Base-by-base conservation (phyloP, 2,888 invertebrate species). In the Drosophila stalkeri region DNA sequence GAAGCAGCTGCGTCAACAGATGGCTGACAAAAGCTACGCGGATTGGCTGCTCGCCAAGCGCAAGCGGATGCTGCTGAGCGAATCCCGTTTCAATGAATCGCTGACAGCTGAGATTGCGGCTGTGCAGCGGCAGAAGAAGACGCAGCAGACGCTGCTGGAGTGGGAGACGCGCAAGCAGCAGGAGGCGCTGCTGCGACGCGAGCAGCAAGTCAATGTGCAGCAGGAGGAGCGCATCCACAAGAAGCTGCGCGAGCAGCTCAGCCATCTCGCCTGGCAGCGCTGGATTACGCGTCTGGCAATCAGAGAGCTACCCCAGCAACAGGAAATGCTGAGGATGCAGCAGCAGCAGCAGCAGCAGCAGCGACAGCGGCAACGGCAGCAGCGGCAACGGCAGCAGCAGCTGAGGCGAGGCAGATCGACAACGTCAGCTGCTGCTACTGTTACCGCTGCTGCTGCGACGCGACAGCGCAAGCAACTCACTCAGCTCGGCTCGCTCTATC, bases 191-290 rank as follows among this genome's bases (percentile, higher is more conserved):
- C 56, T 33, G n/a, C 59, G 52, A 0, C 68, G 57, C 20, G 7
- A 47, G 8, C 31, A 23, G 16, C 35, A 55, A 9, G 27, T 35
- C 20, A 56, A 37, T 1, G 55, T 47, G 27, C 37, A 49, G 31
- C 39, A 49, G 33, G 20, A 59, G 37, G 60, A 56, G n/a, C 18
- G 8, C 9, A 27, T 63, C 12, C 55, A 59, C 23, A 49, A 54
- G 5, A 54, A 64, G n/a, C 16, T 75, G 62, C 75, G 80, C 16
- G 61, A 49, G 0, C 62, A 65, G 31, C 72, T 77, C 12, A 61
- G 81, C 12, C 35, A 68, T 51, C 49, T 75, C 0, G 81, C 80
- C 20, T 80, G 78, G 72, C 62, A 72, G 31, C 81, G 81, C 16
- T 80, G 80, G 80, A 39, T 77, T 11, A 9, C 41, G 7, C 75